Evolutionary conservation across 2,113 vertebrate species (phyloP), one percentile per base, ranked within the genome.

Genomic region (Gnathonemus longibarbis): DNA sequence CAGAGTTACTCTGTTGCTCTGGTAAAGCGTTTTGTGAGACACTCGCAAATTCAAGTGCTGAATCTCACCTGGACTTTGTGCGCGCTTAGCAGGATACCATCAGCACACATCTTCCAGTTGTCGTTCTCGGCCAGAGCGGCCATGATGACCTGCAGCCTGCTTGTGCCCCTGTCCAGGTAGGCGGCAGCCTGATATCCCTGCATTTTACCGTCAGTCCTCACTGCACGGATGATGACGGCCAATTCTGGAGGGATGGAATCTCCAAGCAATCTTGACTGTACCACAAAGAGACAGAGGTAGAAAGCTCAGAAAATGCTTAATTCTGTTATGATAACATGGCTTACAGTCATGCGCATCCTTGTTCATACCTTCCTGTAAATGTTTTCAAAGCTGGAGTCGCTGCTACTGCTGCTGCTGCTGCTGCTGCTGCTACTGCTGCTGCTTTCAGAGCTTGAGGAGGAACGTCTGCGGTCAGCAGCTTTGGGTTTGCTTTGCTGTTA

Each of bases 61-160:
- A 77, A 19, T 17, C 70, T 77, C 70, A 77, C 70, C 70, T 77
- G 27, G 53, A 94, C 87, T 93, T 97, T 97, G 92, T 97, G 94
- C 88, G 90, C 0, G 91, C 95, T 97, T 88, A 95, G 91, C 74
- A 96, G 17, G 48, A 93, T 90, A 85, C 95, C 95, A 92, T 97
- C 96, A 89, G 94, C 95, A 92, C 96, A 97, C 42, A 96, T 3
- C 90, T 94, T 95, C 96, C 96, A 97, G 85, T 95, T 96, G 94
- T 94, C 93, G 17, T 93, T 93, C 17, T 94, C 91, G 83, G 93
- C 93, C 89, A 97, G 93, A 89, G 95, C 93, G 89, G 95, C 94
- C 58, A 97, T 52, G 66, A 96, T 95, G 1, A 97, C 15, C 91
- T 97, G 97, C 62, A 96, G 0, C 91, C 94, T 95, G 56, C 93